These are phyloP conservation scores for Diaphora mendica DNA, from an alignment of 2,888 invertebrate genomes.

Conservation along the genomic window DNA sequence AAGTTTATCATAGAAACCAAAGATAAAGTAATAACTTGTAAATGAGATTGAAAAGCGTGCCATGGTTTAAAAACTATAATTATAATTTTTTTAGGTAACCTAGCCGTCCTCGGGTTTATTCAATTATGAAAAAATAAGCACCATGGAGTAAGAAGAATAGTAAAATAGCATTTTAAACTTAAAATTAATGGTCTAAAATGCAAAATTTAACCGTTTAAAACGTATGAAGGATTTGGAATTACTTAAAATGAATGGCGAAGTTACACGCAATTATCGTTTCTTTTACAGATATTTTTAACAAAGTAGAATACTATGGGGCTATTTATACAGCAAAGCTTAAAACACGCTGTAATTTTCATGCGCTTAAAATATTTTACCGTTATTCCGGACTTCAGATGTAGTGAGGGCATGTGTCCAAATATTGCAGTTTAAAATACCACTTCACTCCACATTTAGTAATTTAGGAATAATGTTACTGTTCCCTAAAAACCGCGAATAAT, in stretches of 20 bases:
- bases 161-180: neutral
- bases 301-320: constrained; percentile 52
- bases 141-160: neutral
- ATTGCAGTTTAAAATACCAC: constrained; percentile 57
- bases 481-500: constrained; percentile 61
- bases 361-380: constrained; percentile 71
- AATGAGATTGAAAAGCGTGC: neutral
- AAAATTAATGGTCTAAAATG: neutral
- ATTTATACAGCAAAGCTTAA: constrained; percentile 65
- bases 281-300: constrained; percentile 41
- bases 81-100: neutral
- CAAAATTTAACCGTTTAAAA: neutral
- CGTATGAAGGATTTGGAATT: neutral
- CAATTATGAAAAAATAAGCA: neutral
- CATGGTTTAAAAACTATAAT: neutral
- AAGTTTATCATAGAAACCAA: neutral
- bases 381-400: constrained; percentile 83
- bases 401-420: constrained; percentile 77
- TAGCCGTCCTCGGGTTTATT: neutral
- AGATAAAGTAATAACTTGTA: neutral
- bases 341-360: constrained; percentile 53
- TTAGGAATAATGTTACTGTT: constrained; percentile 46
- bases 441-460: constrained; percentile 70
- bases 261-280: constrained; percentile 20
- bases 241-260: constrained; percentile 17